Evolutionary conservation across 2,888 invertebrate genomes (phyloP).

Genomic region (Drosophila kanekoi): DNA sequence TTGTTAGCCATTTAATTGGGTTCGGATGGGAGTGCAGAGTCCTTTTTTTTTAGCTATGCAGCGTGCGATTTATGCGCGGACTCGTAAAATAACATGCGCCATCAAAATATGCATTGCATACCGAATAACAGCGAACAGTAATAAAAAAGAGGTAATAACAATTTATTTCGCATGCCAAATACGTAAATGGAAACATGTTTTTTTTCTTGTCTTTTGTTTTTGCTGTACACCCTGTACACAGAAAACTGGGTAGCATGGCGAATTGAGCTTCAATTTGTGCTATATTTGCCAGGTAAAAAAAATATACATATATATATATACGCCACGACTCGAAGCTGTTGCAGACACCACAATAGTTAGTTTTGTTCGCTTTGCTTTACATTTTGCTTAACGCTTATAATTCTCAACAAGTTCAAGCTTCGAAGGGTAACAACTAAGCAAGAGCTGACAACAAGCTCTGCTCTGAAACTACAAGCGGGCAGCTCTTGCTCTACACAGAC

Average conservation of each 20-base stretch:
- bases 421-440: too few relatives aligned
- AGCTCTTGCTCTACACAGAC: too few relatives aligned
- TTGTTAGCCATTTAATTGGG: constrained; percentile 31
- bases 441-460: too few relatives aligned
- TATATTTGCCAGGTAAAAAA: too few relatives aligned
- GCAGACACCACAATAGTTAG: too few relatives aligned
- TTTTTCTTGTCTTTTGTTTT: background rate
- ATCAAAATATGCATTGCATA: constrained; percentile 57
- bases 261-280: too few relatives aligned
- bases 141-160: constrained; percentile 40
- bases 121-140: constrained; percentile 34
- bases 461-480: too few relatives aligned
- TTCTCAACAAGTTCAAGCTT: too few relatives aligned
- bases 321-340: too few relatives aligned
- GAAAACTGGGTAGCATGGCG: background rate
- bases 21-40: constrained; percentile 9
- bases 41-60: constrained; percentile 1
- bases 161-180: constrained; percentile 58
- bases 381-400: too few relatives aligned
- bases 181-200: constrained; percentile 50
- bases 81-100: constrained; percentile 44
- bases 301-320: too few relatives aligned
- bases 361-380: too few relatives aligned
- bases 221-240: constrained; percentile 12
- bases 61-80: constrained; percentile 25